Evolutionary conservation across 2,888 invertebrate genomes (phyloP).

Genomic region (Onchidella celtica): DNA sequence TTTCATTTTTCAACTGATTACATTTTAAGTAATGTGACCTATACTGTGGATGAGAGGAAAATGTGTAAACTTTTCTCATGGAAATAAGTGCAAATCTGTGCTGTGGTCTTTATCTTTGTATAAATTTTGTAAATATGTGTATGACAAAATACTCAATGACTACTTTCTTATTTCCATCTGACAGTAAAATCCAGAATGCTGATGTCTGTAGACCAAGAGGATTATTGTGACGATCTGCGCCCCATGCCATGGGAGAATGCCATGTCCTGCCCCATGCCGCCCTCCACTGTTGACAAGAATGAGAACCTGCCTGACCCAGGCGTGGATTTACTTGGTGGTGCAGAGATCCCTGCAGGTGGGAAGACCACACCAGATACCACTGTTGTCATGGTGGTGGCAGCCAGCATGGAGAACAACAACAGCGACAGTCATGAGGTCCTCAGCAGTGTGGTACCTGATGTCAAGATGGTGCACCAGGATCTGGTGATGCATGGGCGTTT

Average conservation of each 20-base stretch:
- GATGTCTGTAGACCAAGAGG: constrained; percentile 70
- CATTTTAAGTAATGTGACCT: too few species aligned
- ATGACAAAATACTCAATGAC: too few species aligned
- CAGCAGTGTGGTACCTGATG: constrained; percentile 17
- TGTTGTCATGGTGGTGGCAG: constrained; percentile 42
- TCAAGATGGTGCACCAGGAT: constrained; percentile 13
- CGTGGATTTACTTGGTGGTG: constrained; percentile 39
- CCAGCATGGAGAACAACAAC: constrained; percentile 32
- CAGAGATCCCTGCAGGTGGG: constrained; percentile 19
- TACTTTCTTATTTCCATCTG: too few species aligned
- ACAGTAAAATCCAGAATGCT: constrained; percentile 75
- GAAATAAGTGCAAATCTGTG: too few species aligned
- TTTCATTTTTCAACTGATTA: too few species aligned
- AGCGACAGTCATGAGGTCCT: neutral
- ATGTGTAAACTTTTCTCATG: too few species aligned
- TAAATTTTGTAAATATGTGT: too few species aligned
- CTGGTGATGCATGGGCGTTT: neutral
- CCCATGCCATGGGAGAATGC: constrained; percentile 53
- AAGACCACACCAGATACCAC: constrained; percentile 40
- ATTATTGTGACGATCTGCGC: constrained; percentile 52
- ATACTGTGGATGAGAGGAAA: too few species aligned
- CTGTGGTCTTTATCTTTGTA: too few species aligned
- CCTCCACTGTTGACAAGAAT: neutral
- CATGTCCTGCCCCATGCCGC: constrained; percentile 48
- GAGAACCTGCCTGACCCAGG: constrained; percentile 25